Evolutionary conservation across 2,113 vertebrate species (phyloP).

Genomic region (Gymnocephalus cernua): DNA sequence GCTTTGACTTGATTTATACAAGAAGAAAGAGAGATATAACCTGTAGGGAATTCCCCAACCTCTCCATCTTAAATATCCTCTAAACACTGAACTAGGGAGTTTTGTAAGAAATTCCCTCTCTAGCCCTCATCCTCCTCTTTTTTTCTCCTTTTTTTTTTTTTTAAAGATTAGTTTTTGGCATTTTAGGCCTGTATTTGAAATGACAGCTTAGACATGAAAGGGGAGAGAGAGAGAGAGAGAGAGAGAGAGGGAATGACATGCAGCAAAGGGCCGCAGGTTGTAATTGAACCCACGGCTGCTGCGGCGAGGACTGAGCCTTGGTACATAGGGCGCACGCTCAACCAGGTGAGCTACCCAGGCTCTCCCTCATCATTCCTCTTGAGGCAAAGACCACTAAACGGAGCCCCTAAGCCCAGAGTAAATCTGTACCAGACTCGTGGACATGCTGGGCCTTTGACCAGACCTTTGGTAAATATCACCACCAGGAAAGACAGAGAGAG

Average conservation of each 20-base stretch:
- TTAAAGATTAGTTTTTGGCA: too few species aligned
- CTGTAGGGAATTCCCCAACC: slow-evolving; percentile 48
- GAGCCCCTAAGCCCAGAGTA: slow-evolving; percentile 27
- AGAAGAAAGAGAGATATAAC: slow-evolving; percentile 19
- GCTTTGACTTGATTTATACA: slow-evolving; percentile 19
- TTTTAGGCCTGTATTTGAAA: too few species aligned
- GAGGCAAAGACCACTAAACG: slow-evolving; percentile 38
- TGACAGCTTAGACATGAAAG: too few species aligned
- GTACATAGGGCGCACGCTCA: too few species aligned
- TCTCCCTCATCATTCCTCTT: background rate
- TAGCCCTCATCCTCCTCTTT: slow-evolving; percentile 22
- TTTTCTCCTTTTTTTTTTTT: too few species aligned
- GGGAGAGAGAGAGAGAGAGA: too few species aligned
- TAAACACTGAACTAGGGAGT: slow-evolving; percentile 44
- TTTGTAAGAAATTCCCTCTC: slow-evolving; percentile 57
- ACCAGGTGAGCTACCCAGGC: too few species aligned
- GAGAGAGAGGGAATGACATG: too few species aligned
- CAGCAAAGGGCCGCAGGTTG: too few species aligned
- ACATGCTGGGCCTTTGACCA: slow-evolving; percentile 45
- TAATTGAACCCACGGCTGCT: too few species aligned
- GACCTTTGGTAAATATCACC: slow-evolving; percentile 58
- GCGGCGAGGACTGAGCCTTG: too few species aligned
- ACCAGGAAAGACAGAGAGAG: slow-evolving; percentile 14
- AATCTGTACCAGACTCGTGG: slow-evolving; percentile 54
- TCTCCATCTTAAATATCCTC: slow-evolving; percentile 24